Evolutionary conservation across 2,797 vertebrate genomes (phyloP), one percentile per base, ranked within the genome.

Genomic region (Oreonectes daqikongensis): DNA sequence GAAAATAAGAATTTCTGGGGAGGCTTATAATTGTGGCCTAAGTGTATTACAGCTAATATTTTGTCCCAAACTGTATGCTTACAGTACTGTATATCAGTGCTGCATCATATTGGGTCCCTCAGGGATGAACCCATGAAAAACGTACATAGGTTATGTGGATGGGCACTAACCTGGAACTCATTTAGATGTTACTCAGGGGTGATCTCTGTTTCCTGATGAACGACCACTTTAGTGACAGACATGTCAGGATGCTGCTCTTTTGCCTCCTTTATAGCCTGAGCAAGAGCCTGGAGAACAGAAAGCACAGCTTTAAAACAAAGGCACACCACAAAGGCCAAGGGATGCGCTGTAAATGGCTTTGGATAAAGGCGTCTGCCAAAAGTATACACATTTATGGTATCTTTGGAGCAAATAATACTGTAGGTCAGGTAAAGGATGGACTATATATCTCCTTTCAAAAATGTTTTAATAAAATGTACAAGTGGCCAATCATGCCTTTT

Each of bases 181-280:
- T n/a, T 14, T 38, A 26, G 1, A 17, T 30, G 4, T 85, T 86
- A 98, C 57, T 98, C 95, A 26, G 97, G 96, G 24, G 94, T 92
- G 15, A 99, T 96, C 87, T 99, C 97, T 0, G 97, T 99, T 88
- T 99, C 97, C 91, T 99, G 97, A 87, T 99, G 97, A 82, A 99
- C 97, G 1, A 99, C 97, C 84, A 99, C 97, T 89, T 97, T 99
- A 89, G 97, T 99, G 84, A 99, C 97, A 0, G 97, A 98, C 97
- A 99, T 99, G 85, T 98, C 97, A 0, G 97, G 97, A 82, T 99
- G 97, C 89, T 99, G 97, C 78, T 99, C 96, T 87, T 99, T 99
- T 0, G 97, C 97, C 64, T 98, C 97, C 85, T 97, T 98, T 79
- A 99, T 99, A 7, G 97, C 97, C 88, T 97, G 95, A 0, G 96